Conservation (phyloP, 1,140 invertebrate species). For the Palaemon carinicauda region DNA sequence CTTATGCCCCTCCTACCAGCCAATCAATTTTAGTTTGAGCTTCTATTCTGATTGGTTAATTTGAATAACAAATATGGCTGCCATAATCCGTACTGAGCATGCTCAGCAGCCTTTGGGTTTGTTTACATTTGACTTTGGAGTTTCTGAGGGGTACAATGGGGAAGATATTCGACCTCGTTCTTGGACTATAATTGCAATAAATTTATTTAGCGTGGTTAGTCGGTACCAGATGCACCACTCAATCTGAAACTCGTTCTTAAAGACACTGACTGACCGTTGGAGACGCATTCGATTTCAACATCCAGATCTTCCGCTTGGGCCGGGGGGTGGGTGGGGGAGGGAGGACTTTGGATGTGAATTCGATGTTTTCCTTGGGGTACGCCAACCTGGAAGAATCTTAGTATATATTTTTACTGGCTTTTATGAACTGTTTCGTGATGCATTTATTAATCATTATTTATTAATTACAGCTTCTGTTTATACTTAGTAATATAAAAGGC, state of each 20-base stretch:
- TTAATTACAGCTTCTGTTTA: too few species aligned
- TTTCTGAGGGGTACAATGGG: neutral
- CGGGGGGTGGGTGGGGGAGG: neutral
- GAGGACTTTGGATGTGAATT: too few species aligned
- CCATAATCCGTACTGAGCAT: constrained; percentile 28
- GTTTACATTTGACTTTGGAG: neutral
- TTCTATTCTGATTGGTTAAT: constrained; percentile 40
- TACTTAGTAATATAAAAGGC: too few species aligned
- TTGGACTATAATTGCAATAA: neutral
- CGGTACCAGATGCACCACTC: neutral
- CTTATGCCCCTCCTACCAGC: constrained; percentile 9
- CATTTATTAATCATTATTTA: too few species aligned
- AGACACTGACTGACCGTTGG: constrained; percentile 16
- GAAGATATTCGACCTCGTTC: neutral
- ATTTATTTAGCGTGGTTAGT: constrained; percentile 8
- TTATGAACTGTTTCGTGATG: too few species aligned
- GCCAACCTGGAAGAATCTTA: too few species aligned
- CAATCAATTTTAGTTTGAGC: constrained; percentile 42
- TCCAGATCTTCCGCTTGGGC: neutral
- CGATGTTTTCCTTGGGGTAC: too few species aligned
- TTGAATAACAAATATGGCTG: constrained; percentile 53
- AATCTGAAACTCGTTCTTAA: constrained; percentile 5
- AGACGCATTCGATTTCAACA: neutral
- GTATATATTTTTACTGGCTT: too few species aligned
- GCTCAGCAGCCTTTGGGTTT: constrained; percentile 11